phyloP scores from a whole-genome alignment of 2,797 vertebrate genomes.

The Orientallactaga sibirica region DNA sequence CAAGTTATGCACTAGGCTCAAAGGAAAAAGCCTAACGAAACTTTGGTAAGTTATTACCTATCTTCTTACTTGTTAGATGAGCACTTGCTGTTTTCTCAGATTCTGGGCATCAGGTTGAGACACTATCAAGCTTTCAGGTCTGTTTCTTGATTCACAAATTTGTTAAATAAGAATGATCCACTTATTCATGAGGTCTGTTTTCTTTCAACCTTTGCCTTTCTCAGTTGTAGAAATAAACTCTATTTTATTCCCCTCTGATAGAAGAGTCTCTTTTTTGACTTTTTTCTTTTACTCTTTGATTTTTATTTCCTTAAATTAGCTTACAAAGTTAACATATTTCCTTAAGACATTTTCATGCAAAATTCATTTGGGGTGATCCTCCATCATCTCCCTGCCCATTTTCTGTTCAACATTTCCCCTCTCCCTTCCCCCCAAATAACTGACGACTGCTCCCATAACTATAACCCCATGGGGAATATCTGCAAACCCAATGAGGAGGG shows the following conservation, averaged over 20 bases:
- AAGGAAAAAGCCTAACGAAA: background rate
- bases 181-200: background rate
- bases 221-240: background rate
- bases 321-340: no score
- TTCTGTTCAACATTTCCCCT: no score
- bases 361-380: no score
- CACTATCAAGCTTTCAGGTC: background rate
- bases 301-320: no score
- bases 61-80: background rate
- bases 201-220: background rate
- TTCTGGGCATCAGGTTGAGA: background rate
- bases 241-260: background rate
- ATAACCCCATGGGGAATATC: no score
- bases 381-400: no score
- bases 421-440: no score
- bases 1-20: background rate
- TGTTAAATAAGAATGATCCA: background rate
- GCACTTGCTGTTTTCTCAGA: background rate
- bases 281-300: no score
- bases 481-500: no score
- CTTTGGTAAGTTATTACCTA: background rate
- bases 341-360: no score
- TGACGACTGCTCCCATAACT: no score
- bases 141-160: constrained; percentile 20
- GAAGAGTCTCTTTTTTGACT: background rate